A percentile compares a stretch with the other conserved stretches of the same genome.
Evolutionary conservation across 1,140 invertebrate genomes (phyloP).

Genomic region (Ctenoplectra terminalis): DNA sequence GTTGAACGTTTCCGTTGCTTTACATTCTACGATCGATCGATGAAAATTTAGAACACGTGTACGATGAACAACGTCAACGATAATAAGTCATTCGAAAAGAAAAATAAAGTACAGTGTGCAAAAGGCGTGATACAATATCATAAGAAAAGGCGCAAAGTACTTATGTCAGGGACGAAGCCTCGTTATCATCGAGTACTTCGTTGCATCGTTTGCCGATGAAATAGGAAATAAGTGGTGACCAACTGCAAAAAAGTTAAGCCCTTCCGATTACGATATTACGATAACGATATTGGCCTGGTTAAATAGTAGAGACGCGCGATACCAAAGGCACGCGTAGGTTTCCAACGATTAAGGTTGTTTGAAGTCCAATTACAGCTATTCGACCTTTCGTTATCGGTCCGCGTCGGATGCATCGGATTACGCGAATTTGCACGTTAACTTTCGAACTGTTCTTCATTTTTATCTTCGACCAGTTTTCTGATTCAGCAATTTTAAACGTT

Average conservation of each 20-base stretch:
- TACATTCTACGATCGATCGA: too few species aligned
- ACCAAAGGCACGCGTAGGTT: conserved; percentile 44
- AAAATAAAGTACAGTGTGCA: too few species aligned
- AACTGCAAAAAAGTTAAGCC: conserved; percentile 48
- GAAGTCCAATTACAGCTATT: conserved; percentile 74
- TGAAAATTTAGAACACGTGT: too few species aligned
- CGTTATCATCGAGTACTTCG: conserved; percentile 30
- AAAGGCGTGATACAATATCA: neutral
- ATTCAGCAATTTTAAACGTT: neutral
- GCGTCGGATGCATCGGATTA: neutral
- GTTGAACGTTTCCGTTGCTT: neutral
- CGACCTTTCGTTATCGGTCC: conserved; percentile 49
- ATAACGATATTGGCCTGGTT: conserved; percentile 65
- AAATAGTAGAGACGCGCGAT: conserved; percentile 46
- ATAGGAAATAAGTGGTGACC: neutral
- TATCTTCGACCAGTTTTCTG: neutral
- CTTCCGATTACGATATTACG: conserved; percentile 43
- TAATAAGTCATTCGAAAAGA: too few species aligned
- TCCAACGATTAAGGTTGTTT: conserved; percentile 71
- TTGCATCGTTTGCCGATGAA: neutral
- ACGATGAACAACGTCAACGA: too few species aligned
- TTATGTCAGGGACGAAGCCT: conserved; percentile 4
- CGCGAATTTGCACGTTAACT: neutral
- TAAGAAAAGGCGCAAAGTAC: neutral
- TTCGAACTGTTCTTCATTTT: conserved; percentile 19